Conservation (phyloP, 2,113 vertebrate genomes). For the Nesogale talazaci region DNA sequence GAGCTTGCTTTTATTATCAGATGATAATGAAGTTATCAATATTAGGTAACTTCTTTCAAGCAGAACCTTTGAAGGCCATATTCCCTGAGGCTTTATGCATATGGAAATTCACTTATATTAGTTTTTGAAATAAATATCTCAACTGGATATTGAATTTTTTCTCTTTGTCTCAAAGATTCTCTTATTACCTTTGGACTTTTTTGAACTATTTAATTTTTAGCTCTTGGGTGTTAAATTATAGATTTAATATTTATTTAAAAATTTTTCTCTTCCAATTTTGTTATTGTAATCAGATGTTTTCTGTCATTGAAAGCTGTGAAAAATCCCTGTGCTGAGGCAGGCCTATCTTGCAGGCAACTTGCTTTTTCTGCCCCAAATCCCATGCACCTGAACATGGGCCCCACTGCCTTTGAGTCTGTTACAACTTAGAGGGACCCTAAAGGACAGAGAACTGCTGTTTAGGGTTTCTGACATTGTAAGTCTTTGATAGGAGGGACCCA, state of each 20-base stretch:
- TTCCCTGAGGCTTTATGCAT: background rate
- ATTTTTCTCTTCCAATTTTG: constrained; percentile 63
- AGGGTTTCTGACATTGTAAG: too few species aligned
- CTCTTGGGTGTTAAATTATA: too few species aligned
- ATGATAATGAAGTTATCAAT: background rate
- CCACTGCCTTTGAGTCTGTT: too few species aligned
- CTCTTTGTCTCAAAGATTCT: too few species aligned
- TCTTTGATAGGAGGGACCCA: too few species aligned
- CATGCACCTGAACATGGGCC: too few species aligned
- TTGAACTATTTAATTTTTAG: too few species aligned
- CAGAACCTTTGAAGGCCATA: background rate
- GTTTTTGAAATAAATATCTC: constrained; percentile 46
- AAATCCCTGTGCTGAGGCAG: constrained; percentile 30
- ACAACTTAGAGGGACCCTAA: too few species aligned
- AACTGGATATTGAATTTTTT: constrained; percentile 49
- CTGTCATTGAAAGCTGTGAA: constrained; percentile 20
- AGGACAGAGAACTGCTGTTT: too few species aligned
- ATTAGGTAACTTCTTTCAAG: background rate
- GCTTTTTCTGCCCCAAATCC: background rate
- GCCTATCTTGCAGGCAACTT: background rate
- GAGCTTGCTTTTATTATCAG: constrained; percentile 16
- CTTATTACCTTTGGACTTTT: too few species aligned
- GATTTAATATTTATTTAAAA: background rate
- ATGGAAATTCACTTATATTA: constrained; percentile 12
- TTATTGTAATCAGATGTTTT: constrained; percentile 35